Evolutionary conservation across 30 jellyfish, hydroid and myxozoan species (phyloP).

Genomic region (Aurelia aurita complex sp. Pacific): DNA sequence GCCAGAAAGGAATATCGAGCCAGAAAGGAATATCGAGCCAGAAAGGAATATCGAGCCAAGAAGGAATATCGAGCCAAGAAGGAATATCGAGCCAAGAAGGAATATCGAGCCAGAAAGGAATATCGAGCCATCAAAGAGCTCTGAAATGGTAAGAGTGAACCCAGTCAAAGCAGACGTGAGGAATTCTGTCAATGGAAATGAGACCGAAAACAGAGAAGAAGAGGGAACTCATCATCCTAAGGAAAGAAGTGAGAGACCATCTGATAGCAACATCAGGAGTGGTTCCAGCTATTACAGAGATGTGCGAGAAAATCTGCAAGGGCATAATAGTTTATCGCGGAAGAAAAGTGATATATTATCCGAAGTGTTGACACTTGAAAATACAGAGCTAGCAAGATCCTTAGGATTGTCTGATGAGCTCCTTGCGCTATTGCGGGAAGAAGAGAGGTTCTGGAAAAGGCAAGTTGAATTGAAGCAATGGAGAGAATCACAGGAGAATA

Average conservation of each 20-base stretch:
- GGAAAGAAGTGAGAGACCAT: background rate
- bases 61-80: too few relatives aligned
- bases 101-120: too few relatives aligned
- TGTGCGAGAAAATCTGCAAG: constrained; percentile 45
- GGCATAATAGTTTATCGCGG: constrained; percentile 21
- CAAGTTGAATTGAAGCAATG: constrained; percentile 69
- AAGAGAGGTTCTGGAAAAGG: constrained; percentile 75
- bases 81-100: too few relatives aligned
- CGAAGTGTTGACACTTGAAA: constrained; percentile 36
- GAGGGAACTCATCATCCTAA: background rate
- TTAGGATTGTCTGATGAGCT: constrained; percentile 79
- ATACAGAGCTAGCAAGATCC: constrained; percentile 60
- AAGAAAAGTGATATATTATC: constrained; percentile 32
- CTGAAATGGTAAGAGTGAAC: background rate
- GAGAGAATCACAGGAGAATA: constrained; percentile 79
- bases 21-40: too few relatives aligned
- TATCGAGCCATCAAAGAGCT: too few relatives aligned
- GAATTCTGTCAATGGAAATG: too few relatives aligned
- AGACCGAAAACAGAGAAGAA: background rate
- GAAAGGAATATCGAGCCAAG: too few relatives aligned
- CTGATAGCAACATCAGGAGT: constrained; percentile 10
- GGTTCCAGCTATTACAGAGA: constrained; percentile 64
- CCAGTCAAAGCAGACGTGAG: too few relatives aligned
- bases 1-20: too few relatives aligned
- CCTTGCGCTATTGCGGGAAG: constrained; percentile 62